phyloP scores from a whole-genome alignment of 2,113 vertebrate species.

The Papio anubis region DNA sequence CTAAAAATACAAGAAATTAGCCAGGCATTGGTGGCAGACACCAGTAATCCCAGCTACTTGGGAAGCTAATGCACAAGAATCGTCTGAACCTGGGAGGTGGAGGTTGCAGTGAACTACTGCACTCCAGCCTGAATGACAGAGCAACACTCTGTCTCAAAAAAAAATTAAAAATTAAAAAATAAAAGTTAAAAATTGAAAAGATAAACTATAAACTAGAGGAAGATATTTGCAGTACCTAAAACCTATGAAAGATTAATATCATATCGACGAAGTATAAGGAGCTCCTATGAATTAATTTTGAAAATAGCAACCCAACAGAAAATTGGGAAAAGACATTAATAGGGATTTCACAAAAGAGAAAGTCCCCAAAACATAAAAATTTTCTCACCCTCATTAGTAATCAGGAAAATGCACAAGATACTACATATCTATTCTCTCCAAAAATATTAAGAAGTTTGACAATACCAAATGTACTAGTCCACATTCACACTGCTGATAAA shows the following conservation, averaged over 20 bases:
- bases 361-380: neutral
- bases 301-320: neutral
- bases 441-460: neutral
- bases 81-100: rapidly evolving
- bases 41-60: too few species aligned
- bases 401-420: neutral
- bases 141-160: too few species aligned
- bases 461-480: neutral
- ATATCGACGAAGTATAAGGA: neutral
- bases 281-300: neutral
- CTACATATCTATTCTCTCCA: neutral
- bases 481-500: too few species aligned
- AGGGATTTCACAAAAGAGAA: neutral
- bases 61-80: rapidly evolving
- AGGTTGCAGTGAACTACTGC: too few species aligned
- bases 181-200: neutral
- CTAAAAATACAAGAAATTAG: too few species aligned
- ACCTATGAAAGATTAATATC: neutral
- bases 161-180: too few species aligned
- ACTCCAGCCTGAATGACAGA: too few species aligned
- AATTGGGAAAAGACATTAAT: neutral
- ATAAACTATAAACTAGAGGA: neutral
- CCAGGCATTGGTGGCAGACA: too few species aligned
- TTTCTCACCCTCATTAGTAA: neutral
- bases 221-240: neutral